Conservation (phyloP, 1,140 invertebrate genomes). For the Euwallacea similis region DNA sequence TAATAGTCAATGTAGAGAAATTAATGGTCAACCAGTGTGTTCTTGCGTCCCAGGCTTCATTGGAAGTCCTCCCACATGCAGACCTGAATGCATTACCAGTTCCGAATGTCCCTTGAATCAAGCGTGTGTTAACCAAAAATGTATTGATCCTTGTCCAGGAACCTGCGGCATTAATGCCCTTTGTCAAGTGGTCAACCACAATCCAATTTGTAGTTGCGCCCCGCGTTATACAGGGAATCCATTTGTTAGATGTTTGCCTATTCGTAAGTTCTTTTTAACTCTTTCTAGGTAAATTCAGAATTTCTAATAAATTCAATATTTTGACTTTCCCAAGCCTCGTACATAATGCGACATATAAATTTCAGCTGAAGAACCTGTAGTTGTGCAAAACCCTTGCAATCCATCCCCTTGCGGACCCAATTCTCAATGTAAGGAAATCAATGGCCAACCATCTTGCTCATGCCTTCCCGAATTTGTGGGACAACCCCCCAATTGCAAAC, state of each 20-base stretch:
- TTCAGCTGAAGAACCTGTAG: conserved; percentile 42
- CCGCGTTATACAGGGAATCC: conserved; percentile 59
- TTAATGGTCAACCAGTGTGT: conserved; percentile 67
- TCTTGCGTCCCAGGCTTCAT: conserved; percentile 66
- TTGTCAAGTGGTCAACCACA: conserved; percentile 73
- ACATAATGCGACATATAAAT: not conserved
- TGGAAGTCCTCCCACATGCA: conserved; percentile 68
- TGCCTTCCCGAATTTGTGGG: conserved; percentile 69
- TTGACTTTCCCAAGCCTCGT: not conserved
- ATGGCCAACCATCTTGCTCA: conserved; percentile 64
- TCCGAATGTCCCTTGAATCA: conserved; percentile 74
- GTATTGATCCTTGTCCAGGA: conserved; percentile 73
- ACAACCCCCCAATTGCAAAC: conserved; percentile 69
- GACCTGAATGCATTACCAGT: conserved; percentile 81
- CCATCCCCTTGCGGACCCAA: conserved; percentile 82
- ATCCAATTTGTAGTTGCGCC: conserved; percentile 61
- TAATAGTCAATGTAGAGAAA: conserved; percentile 64
- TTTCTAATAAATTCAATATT: not conserved
- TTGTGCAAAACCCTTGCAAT: conserved; percentile 65
- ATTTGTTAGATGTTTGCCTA: conserved; percentile 57
- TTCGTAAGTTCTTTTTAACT: conserved; percentile 48
- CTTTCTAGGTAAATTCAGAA: conserved; percentile 22
- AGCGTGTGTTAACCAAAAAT: conserved; percentile 75
- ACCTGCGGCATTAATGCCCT: conserved; percentile 72
- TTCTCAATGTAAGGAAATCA: conserved; percentile 68